Evolutionary conservation across 1,140 invertebrate species (phyloP).

Genomic region (Diuraphis noxia): DNA sequence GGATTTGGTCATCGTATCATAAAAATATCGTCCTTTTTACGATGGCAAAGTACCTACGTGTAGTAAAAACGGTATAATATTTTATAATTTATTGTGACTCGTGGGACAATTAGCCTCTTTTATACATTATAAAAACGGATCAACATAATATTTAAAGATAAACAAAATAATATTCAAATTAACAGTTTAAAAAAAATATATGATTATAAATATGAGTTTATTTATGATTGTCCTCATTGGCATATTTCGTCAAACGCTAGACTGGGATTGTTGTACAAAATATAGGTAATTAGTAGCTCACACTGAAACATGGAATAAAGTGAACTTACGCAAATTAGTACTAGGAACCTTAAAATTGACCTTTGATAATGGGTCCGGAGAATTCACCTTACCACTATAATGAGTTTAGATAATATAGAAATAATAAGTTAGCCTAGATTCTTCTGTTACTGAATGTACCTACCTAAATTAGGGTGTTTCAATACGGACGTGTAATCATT

Average conservation of each 20-base stretch:
- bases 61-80: background rate
- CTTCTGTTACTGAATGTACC: background rate
- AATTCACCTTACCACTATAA: background rate
- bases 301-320: background rate
- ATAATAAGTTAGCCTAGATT: background rate
- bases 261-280: background rate
- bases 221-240: background rate
- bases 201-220: background rate
- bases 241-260: background rate
- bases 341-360: background rate
- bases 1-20: background rate
- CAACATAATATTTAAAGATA: background rate
- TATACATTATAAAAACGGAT: background rate
- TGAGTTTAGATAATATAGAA: background rate
- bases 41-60: background rate
- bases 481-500: background rate
- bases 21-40: background rate
- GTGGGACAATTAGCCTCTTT: background rate
- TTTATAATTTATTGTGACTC: background rate
- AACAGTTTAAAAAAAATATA: background rate
- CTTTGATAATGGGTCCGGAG: background rate
- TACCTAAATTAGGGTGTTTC: background rate
- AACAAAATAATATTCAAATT: background rate
- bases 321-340: background rate
- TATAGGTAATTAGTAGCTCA: background rate